Evolutionary conservation across 2,797 vertebrate genomes (phyloP).

Genomic region (Xerus rutilus): DNA sequence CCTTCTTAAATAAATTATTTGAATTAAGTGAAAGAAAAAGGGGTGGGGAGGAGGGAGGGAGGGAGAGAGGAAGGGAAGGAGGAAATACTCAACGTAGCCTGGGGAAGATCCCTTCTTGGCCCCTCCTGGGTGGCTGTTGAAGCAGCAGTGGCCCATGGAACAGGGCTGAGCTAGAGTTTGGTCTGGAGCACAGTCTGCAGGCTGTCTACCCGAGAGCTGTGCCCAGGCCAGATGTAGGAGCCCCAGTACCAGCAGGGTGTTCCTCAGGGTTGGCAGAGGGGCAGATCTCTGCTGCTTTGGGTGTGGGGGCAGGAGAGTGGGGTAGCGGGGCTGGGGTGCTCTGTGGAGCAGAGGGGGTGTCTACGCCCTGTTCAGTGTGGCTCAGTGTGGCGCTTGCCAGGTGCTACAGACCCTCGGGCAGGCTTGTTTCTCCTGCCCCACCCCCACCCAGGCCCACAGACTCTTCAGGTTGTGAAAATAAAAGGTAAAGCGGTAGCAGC

Average conservation of each 20-base stretch:
- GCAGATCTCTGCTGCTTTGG: not conserved
- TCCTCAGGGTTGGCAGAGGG: not conserved
- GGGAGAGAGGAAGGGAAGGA: not conserved
- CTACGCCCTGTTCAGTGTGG: not conserved
- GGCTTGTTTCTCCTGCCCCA: too few relatives aligned
- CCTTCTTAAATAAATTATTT: not conserved
- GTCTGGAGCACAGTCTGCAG: not conserved
- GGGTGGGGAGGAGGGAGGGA: too few relatives aligned
- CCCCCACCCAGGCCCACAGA: not conserved
- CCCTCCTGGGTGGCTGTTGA: not conserved
- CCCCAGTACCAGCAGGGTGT: not conserved
- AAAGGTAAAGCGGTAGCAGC: not conserved
- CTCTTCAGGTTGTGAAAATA: not conserved
- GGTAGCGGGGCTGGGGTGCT: accelerated
- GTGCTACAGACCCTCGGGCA: not conserved
- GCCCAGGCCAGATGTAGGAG: not conserved
- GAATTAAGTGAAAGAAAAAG: not conserved
- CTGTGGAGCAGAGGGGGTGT: accelerated
- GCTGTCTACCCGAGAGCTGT: not conserved
- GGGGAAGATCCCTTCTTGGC: not conserved
- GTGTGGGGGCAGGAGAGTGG: too few relatives aligned
- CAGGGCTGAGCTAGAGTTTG: accelerated
- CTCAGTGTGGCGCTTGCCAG: not conserved
- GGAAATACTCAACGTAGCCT: not conserved
- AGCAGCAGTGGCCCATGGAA: accelerated